Evolutionary conservation across 2,113 vertebrate genomes (phyloP), one percentile per base, ranked within the genome.

Genomic region (Varanus komodoensis): DNA sequence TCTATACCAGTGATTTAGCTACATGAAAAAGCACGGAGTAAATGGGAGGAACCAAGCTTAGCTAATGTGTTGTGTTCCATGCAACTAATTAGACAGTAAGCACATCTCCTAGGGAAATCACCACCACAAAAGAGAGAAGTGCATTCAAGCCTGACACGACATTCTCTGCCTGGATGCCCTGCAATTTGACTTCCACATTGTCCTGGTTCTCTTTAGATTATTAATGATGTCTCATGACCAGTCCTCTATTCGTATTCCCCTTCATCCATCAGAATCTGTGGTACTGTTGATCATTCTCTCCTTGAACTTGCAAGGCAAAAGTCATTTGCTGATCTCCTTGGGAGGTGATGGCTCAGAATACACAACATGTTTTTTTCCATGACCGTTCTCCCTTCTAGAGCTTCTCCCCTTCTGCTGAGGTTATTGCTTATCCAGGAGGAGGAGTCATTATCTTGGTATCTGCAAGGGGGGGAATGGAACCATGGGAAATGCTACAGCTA

Each of bases 281-380:
- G 44, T 52, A 9, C 19, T 84, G 82, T 19, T 84, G 82, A 79
- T 79, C 11, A 57, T 61, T 79, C 71, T 84, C 44, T 89, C 88
- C 88, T 78, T 89, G 88, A 89, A 89, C 88, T 68, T 68, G 27
- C 23, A 29, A 89, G 73, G 82, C 82, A 89, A 84, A 89, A 85
- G 88, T 78, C 73, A 69, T 89, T 89, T 84, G 61, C 73, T 82
- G 82, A 78, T 84, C 82, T 89, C 88, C 73, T 71, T 68, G 32
- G 75, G 82, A 78, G 83, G 82, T 27, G 61, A 85, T 79, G 74
- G 88, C 83, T 78, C 82, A 78, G 74, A 89, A 85, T 84, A 78
- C 32, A 69, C 88, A 79, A 48, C 82, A 89, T 89, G 82, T 85
- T 78, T 89, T 54, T 73, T 29, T 34, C 73, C 57, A 12, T 38